A percentile compares a stretch with the other conserved stretches of the same genome.
These are phyloP conservation scores for Drosophila lutescens DNA, from an alignment of 2,888 invertebrate species.

Conservation along the genomic window DNA sequence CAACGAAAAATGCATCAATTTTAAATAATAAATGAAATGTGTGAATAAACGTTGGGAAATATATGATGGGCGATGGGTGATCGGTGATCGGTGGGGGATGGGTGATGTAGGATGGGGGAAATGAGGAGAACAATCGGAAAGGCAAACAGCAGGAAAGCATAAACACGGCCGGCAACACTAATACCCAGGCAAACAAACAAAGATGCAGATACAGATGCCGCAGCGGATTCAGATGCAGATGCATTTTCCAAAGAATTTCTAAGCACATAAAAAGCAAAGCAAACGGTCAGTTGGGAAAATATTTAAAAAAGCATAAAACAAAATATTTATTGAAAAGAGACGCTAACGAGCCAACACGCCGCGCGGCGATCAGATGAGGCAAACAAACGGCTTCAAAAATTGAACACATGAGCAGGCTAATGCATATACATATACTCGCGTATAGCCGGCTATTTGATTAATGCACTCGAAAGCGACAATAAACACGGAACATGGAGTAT, in stretches of 20 bases:
- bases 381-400: conserved; percentile 61
- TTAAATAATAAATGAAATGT: conserved; percentile 76
- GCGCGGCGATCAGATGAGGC: conserved; percentile 39
- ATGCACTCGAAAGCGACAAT: conserved; percentile 80
- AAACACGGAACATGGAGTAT: conserved; percentile 65
- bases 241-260: conserved; percentile 78
- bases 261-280: conserved; percentile 71
- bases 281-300: conserved; percentile 67
- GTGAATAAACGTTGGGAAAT: conserved; percentile 64
- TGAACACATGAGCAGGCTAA: conserved; percentile 62
- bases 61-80: neutral
- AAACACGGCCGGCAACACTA: conserved; percentile 70
- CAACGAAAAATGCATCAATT: conserved; percentile 51
- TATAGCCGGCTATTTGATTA: conserved; percentile 64
- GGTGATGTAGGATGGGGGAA: neutral
- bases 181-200: conserved; percentile 67
- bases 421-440: conserved; percentile 32
- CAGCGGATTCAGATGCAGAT: conserved; percentile 47
- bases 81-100: too few relatives aligned
- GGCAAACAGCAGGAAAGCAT: conserved; percentile 78
- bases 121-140: conserved; percentile 63
- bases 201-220: conserved; percentile 41
- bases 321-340: conserved; percentile 77
- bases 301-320: conserved; percentile 80
- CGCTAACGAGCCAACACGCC: conserved; percentile 59